Evolutionary conservation across 2,888 invertebrate genomes (phyloP).

Genomic region (Crossocerus cetratus): DNA sequence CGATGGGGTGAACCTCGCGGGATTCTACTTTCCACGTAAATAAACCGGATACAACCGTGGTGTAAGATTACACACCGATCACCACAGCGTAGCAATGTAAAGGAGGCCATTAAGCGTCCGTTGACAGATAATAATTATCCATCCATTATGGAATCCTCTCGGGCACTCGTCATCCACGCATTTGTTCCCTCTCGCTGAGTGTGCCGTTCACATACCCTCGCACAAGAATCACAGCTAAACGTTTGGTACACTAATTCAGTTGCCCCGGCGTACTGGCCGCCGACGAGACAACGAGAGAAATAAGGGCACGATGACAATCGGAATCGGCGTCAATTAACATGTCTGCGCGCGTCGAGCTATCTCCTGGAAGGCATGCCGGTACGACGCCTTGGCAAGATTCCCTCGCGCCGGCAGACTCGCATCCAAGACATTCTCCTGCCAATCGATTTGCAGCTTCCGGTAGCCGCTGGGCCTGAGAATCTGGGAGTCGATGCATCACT

Average conservation of each 20-base stretch:
- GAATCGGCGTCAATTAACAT: no score
- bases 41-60: slow-evolving; percentile 8
- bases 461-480: background rate
- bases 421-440: background rate
- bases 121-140: slow-evolving; percentile 31
- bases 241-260: slow-evolving; percentile 38
- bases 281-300: slow-evolving; percentile 5
- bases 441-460: background rate
- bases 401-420: background rate
- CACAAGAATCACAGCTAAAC: slow-evolving; percentile 65
- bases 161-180: slow-evolving; percentile 39
- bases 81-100: slow-evolving; percentile 3
- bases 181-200: slow-evolving; percentile 26
- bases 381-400: background rate
- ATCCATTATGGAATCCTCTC: slow-evolving; percentile 34
- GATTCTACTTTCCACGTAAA: slow-evolving; percentile 10
- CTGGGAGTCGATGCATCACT: background rate
- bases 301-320: background rate
- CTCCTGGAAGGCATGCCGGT: no score
- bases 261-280: slow-evolving; percentile 1
- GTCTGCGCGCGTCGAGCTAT: no score
- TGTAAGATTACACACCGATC: slow-evolving; percentile 20
- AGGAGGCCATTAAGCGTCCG: slow-evolving; percentile 23
- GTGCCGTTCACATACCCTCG: slow-evolving; percentile 26
- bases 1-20: background rate